Evolutionary conservation across 2,888 invertebrate genomes (phyloP).

Genomic region (Parnassius glacialis): DNA sequence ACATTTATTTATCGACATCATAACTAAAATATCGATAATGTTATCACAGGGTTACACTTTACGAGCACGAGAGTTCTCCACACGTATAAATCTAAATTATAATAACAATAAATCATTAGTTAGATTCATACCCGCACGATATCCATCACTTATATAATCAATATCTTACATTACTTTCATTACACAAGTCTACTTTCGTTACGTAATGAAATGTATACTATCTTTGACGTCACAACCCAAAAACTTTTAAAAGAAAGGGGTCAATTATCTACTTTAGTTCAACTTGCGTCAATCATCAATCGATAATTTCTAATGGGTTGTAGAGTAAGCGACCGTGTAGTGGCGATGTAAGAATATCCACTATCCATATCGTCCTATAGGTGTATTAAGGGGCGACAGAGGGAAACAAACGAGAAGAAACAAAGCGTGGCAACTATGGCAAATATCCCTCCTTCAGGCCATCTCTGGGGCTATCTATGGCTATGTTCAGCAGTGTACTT

Average conservation of each 20-base stretch:
- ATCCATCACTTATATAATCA: constrained; percentile 29
- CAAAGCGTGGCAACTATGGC: not conserved
- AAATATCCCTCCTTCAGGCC: not conserved
- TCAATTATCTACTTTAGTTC: constrained; percentile 60
- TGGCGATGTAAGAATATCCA: no score
- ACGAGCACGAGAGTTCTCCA: constrained; percentile 7
- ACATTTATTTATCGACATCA: no score
- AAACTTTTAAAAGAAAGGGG: constrained; percentile 65
- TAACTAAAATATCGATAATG: not conserved
- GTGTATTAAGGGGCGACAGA: no score
- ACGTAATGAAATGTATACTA: constrained; percentile 37
- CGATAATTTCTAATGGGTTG: constrained; percentile 5
- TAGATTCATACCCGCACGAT: constrained; percentile 28
- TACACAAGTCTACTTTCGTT: constrained; percentile 52
- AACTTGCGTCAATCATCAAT: constrained; percentile 58
- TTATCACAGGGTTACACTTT: constrained; percentile 18
- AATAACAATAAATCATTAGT: constrained; percentile 31
- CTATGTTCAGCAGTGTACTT: no score
- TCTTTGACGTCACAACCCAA: constrained; percentile 65
- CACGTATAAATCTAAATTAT: constrained; percentile 20
- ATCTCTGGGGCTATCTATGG: no score
- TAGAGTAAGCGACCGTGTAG: no score
- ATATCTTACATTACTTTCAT: constrained; percentile 52
- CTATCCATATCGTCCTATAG: no score
- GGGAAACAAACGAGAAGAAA: no score